These are phyloP conservation scores for Potorous gilbertii DNA, from an alignment of 2,797 vertebrate genomes.

Conservation along the genomic window DNA sequence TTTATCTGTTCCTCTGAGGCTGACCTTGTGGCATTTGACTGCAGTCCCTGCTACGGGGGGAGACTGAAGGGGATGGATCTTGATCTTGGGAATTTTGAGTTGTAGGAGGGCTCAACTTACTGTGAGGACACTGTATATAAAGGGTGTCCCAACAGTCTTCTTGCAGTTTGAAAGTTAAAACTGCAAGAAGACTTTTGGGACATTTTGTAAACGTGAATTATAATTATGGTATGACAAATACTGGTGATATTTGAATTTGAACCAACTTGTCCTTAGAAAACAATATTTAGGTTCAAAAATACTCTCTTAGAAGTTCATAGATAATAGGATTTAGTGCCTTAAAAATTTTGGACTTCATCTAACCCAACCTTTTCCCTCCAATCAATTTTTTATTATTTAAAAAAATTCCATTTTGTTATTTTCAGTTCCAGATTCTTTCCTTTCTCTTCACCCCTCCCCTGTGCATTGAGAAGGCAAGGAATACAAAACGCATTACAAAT, in stretches of 20 bases:
- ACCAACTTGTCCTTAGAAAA: conserved; percentile 1
- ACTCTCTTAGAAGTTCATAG: neutral
- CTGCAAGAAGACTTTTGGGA: neutral
- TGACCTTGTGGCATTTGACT: neutral
- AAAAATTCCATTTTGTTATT: neutral
- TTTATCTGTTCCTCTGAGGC: neutral
- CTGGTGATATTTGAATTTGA: conserved; percentile 34
- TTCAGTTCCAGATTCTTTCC: neutral
- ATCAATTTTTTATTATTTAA: neutral
- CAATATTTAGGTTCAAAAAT: conserved; percentile 35
- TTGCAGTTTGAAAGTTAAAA: neutral
- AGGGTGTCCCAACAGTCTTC: neutral
- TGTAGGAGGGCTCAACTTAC: neutral
- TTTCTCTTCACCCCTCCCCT: neutral
- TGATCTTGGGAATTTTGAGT: neutral
- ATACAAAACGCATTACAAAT: neutral
- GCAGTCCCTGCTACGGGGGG: neutral
- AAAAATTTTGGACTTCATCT: neutral
- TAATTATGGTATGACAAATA: conserved; percentile 4
- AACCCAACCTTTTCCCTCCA: neutral
- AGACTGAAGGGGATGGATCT: neutral
- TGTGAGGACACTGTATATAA: neutral
- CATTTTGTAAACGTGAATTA: neutral
- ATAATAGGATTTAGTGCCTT: neutral
- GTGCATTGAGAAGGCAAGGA: neutral